Evolutionary conservation across 2,888 invertebrate species (phyloP).

Genomic region (Chrysolina haemoptera): DNA sequence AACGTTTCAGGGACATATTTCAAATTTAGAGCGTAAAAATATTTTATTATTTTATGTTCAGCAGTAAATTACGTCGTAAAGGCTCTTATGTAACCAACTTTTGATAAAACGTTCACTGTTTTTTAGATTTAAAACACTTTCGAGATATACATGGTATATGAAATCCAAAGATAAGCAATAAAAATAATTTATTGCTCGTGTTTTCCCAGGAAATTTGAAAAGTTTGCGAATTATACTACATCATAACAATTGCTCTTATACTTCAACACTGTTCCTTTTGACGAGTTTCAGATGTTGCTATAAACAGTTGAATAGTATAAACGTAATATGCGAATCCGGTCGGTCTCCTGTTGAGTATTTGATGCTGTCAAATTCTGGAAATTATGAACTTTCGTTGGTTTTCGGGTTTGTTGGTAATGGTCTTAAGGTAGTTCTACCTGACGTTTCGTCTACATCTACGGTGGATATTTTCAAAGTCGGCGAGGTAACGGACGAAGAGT

Average conservation of each 20-base stretch:
- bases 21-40: slow-evolving; percentile 59
- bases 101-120: slow-evolving; percentile 61
- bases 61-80: slow-evolving; percentile 58
- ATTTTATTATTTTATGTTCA: slow-evolving; percentile 62
- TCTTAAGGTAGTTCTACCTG: no score
- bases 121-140: slow-evolving; percentile 62
- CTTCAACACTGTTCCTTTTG: slow-evolving; percentile 23
- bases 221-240: slow-evolving; percentile 40
- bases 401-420: no score
- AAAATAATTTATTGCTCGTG: slow-evolving; percentile 60
- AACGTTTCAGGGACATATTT: slow-evolving; percentile 58
- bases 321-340: no score
- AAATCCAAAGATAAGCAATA: slow-evolving; percentile 52
- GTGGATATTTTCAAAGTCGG: no score
- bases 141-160: slow-evolving; percentile 49
- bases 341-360: no score
- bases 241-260: slow-evolving; percentile 39
- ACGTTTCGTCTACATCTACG: no score
- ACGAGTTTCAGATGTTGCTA: neutral
- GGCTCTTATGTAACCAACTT: slow-evolving; percentile 61
- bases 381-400: no score
- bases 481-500: no score
- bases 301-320: neutral
- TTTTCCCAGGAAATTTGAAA: slow-evolving; percentile 45
- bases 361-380: neutral